Evolutionary conservation across 2,888 invertebrate genomes (phyloP).

Genomic region (Sinohyriopsis cumingii): DNA sequence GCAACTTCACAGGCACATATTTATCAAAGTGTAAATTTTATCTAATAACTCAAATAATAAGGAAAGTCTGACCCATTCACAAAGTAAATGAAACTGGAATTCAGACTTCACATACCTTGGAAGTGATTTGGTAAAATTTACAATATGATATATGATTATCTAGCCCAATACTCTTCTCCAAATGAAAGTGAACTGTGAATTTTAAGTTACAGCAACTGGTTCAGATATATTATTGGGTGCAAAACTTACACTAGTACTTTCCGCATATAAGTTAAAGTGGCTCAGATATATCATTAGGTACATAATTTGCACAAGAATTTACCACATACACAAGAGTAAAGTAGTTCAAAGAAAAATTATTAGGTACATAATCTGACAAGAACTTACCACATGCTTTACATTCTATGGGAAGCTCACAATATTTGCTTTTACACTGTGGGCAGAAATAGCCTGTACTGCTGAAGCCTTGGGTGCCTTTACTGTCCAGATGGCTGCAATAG

Average conservation of each 20-base stretch:
- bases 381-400: slow-evolving; percentile 88
- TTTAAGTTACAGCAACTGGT: background rate
- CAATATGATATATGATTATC: too few relatives aligned
- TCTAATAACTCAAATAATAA: too few relatives aligned
- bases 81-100: too few relatives aligned
- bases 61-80: too few relatives aligned
- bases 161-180: too few relatives aligned
- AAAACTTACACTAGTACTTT: background rate
- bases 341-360: background rate
- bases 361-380: background rate
- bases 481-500: slow-evolving; percentile 83
- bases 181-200: background rate
- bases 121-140: too few relatives aligned
- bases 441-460: slow-evolving; percentile 74
- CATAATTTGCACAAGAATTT: slow-evolving; percentile 37
- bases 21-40: too few relatives aligned
- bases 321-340: slow-evolving; percentile 77
- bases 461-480: slow-evolving; percentile 61
- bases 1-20: too few relatives aligned
- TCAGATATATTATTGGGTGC: background rate
- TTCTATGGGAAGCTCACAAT: slow-evolving; percentile 98
- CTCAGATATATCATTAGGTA: background rate
- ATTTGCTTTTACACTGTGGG: slow-evolving; percentile 94
- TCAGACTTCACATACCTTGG: too few relatives aligned
- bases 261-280: background rate